Conservation (phyloP, 2,888 invertebrate species). For the Caenorhabditis auriculariae region DNA sequence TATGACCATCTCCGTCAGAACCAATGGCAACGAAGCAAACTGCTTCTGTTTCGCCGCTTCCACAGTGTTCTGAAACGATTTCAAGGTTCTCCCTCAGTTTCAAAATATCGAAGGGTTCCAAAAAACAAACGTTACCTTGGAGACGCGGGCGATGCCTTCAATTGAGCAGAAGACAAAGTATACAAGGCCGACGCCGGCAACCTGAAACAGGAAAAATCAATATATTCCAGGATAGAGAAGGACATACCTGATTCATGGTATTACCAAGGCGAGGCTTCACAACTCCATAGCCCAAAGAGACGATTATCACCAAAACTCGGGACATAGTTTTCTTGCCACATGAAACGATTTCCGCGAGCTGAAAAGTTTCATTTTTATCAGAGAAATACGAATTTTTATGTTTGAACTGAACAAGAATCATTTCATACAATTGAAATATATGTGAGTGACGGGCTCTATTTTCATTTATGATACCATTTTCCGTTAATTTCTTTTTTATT, state of each 20-base stretch:
- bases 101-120: background rate
- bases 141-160: slow-evolving; percentile 81
- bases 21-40: slow-evolving; percentile 82
- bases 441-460: no score
- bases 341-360: slow-evolving; percentile 83
- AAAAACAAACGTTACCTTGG: slow-evolving; percentile 62
- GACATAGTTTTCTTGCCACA: slow-evolving; percentile 87
- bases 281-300: slow-evolving; percentile 90
- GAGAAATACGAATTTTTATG: no score
- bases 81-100: background rate
- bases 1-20: slow-evolving; percentile 77
- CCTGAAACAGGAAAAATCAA: slow-evolving; percentile 60
- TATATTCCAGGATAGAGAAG: background rate
- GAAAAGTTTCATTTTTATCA: slow-evolving; percentile 5
- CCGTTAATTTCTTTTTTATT: no score
- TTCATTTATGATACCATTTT: no score
- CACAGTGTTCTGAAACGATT: slow-evolving; percentile 47
- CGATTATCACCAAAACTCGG: slow-evolving; percentile 88
- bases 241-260: slow-evolving; percentile 75
- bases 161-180: slow-evolving; percentile 83
- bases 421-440: no score
- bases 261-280: slow-evolving; percentile 89
- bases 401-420: no score
- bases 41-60: slow-evolving; percentile 73
- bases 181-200: slow-evolving; percentile 79